A percentile compares a stretch with the other conserved stretches of the same genome.
These are phyloP conservation scores for Hololepta plana DNA, from an alignment of 2,888 invertebrate genomes.

Conservation along the genomic window DNA sequence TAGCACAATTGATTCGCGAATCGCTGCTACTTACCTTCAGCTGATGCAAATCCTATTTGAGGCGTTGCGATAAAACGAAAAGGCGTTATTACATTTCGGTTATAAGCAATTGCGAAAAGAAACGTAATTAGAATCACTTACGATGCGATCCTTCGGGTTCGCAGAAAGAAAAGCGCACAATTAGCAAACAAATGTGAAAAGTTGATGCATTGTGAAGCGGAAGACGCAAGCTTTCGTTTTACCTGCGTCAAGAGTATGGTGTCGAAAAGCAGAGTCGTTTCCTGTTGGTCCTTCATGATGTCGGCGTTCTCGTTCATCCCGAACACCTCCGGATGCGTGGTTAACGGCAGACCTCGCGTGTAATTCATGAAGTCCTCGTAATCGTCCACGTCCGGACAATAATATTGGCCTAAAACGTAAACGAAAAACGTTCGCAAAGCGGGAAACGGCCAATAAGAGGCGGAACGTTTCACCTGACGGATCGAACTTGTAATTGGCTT, in stretches of 20 bases:
- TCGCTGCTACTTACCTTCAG: too few species aligned
- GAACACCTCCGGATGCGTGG: constrained; percentile 69
- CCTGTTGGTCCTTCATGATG: constrained; percentile 79
- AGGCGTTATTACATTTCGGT: too few species aligned
- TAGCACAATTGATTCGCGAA: too few species aligned
- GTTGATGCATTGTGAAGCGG: too few species aligned
- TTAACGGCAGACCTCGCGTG: constrained; percentile 51
- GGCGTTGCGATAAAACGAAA: too few species aligned
- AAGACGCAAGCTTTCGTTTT: too few species aligned
- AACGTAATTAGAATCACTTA: not conserved
- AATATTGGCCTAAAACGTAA: constrained; percentile 38
- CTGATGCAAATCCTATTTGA: too few species aligned
- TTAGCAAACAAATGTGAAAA: not conserved
- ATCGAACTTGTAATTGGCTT: constrained; percentile 48
- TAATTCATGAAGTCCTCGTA: constrained; percentile 52
- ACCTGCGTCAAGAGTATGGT: constrained; percentile 68
- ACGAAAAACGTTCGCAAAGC: constrained; percentile 6
- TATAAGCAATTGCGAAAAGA: not conserved
- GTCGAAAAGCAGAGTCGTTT: constrained; percentile 56
- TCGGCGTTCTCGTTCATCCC: constrained; percentile 89
- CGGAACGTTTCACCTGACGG: constrained; percentile 29
- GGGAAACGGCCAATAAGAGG: too few species aligned
- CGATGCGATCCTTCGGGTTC: constrained; percentile 1
- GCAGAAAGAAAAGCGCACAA: constrained; percentile 8
- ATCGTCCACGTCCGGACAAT: constrained; percentile 53